These are phyloP conservation scores for Amphiduros pacificus DNA, from an alignment of 2,888 invertebrate species.

Conservation along the genomic window DNA sequence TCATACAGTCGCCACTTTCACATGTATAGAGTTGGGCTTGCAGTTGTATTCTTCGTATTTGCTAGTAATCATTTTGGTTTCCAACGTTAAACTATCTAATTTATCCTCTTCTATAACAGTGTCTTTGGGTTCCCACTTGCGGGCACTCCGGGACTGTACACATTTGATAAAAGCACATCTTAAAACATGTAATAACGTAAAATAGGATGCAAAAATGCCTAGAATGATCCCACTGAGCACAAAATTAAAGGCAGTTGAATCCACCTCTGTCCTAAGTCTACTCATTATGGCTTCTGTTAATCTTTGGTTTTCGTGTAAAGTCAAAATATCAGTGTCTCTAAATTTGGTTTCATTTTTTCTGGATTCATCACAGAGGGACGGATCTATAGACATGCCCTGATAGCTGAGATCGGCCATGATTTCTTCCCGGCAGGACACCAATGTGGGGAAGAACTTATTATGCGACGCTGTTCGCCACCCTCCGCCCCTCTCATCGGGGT, in stretches of 20 bases:
- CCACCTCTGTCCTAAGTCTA: slow-evolving; percentile 18
- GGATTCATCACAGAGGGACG: slow-evolving; percentile 29
- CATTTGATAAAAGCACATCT: slow-evolving; percentile 27
- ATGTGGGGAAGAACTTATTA: slow-evolving; percentile 27
- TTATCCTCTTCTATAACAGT: slow-evolving; percentile 17
- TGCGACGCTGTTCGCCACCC: slow-evolving; percentile 26
- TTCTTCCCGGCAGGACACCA: slow-evolving; percentile 29
- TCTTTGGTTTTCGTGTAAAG: slow-evolving; percentile 21
- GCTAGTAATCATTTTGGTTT: slow-evolving; percentile 14
- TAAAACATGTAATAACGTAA: slow-evolving; percentile 18
- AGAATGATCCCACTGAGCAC: slow-evolving; percentile 25
- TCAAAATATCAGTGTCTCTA: slow-evolving; percentile 26
- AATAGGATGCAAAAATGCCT: slow-evolving; percentile 19
- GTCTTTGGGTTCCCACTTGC: slow-evolving; percentile 23
- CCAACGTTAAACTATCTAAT: slow-evolving; percentile 15
- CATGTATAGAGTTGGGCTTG: slow-evolving; percentile 18
- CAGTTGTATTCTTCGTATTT: slow-evolving; percentile 24
- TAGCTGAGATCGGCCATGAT: slow-evolving; percentile 30
- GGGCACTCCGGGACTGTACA: slow-evolving; percentile 12
- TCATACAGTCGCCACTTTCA: slow-evolving; percentile 19
- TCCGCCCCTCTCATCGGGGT: slow-evolving; percentile 22
- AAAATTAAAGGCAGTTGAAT: slow-evolving; percentile 18
- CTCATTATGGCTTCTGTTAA: slow-evolving; percentile 13
- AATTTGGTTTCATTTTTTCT: slow-evolving; percentile 33
- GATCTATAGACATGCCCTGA: slow-evolving; percentile 26